Percentiles rank a stretch among this genome's conserved stretches.
phyloP scores from a whole-genome alignment of 2,888 invertebrate genomes.

The Phymatocera aterrima region DNA sequence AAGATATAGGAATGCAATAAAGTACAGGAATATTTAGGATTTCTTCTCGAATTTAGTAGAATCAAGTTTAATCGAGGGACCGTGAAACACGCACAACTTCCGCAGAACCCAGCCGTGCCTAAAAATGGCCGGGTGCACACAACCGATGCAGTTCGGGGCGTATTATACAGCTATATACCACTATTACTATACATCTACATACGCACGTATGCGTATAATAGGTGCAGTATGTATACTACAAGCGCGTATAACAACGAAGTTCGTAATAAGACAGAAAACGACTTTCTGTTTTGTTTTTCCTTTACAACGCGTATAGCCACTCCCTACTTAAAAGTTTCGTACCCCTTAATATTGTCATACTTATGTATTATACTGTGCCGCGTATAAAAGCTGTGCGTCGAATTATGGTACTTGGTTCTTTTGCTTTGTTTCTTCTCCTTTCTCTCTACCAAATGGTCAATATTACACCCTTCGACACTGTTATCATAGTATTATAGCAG shows the following conservation, averaged over 20 bases:
- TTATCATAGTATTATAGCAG: too few species aligned
- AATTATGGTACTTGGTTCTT: background rate
- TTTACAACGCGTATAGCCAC: constrained; percentile 31
- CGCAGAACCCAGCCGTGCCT: constrained; percentile 30
- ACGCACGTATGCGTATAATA: background rate
- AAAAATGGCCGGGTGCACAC: constrained; percentile 39
- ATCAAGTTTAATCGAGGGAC: constrained; percentile 21
- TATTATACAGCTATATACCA: background rate
- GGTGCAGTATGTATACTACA: too few species aligned
- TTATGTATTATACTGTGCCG: constrained; percentile 19
- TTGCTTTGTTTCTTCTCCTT: background rate
- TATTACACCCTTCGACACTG: too few species aligned
- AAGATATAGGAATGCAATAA: background rate
- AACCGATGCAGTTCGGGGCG: background rate
- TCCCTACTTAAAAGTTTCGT: constrained; percentile 33
- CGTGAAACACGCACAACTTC: constrained; percentile 31
- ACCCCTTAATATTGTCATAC: too few species aligned
- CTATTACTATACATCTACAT: background rate
- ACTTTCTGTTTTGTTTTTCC: constrained; percentile 25
- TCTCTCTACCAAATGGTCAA: too few species aligned
- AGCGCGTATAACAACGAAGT: constrained; percentile 31
- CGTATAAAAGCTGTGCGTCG: background rate
- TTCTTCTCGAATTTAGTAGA: background rate
- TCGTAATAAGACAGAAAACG: constrained; percentile 37
- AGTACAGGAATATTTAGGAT: background rate